Evolutionary conservation across 2,113 vertebrate genomes (phyloP), one percentile per base, ranked within the genome.

Genomic region (Petroica traversi): DNA sequence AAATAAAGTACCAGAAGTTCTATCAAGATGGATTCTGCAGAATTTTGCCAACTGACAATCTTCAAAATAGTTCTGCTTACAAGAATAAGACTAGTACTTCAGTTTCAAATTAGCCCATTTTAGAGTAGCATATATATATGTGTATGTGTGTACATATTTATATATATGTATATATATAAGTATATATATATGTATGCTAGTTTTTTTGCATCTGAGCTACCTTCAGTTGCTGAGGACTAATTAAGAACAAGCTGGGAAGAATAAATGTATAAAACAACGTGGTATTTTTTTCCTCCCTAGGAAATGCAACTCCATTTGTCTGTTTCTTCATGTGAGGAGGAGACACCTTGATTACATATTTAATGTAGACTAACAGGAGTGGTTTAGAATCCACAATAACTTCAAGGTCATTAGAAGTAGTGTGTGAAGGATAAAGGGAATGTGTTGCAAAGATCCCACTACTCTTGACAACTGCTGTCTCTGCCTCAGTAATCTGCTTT

Each of bases 341-440:
- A 97, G 96, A 94, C 94, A 94, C 91, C 61, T 96, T 97, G 95
- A 94, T 97, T 97, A 96, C 94, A 94, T 98, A 96, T 97, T 98
- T 96, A 97, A 97, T 86, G 92, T 94, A 93, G 94, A 87, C 82
- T 41, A 97, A 94, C 91, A 93, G 92, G 64, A 92, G 83, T 95
- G 89, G 96, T 92, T 96, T 92, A 94, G 95, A 97, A 98, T 97
- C 74, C 93, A 90, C 90, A 95, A 58, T 97, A 97, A 89, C 92
- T 97, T 98, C 96, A 98, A 98, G 98, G 97, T 97, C 97, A 85
- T 94, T 74, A 90, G 83, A 92, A 97, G 92, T 83, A 90, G 73
- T 1, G 11, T 85, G 91, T 92, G 94, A 96, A 95, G 96, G 92
- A 94, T 95, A 94, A 97, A 96, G 71, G 95, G 83, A 94, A 85